These are phyloP conservation scores for Catharus minimus DNA, from an alignment of 2,113 vertebrate species.

Conservation along the genomic window DNA sequence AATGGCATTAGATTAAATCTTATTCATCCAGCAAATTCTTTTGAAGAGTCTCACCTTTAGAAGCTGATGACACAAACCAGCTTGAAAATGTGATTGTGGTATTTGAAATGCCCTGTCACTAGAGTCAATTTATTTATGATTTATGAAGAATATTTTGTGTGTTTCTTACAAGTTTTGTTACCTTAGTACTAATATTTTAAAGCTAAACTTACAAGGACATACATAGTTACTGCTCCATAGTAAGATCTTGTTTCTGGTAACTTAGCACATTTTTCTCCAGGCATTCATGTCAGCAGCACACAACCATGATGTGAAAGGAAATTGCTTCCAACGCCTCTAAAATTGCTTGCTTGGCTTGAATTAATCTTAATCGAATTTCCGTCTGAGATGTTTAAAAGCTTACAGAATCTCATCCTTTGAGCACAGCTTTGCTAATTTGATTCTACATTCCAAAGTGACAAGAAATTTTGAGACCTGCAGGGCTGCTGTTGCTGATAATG, in stretches of 20 bases:
- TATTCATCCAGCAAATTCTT: constrained; percentile 64
- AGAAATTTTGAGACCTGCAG: constrained; percentile 54
- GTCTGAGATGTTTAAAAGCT: constrained; percentile 74
- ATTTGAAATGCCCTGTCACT: constrained; percentile 55
- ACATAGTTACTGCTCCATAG: background rate
- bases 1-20: constrained; percentile 73
- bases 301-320: constrained; percentile 68
- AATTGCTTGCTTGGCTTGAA: constrained; percentile 75
- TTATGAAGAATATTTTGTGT: constrained; percentile 8
- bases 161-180: background rate
- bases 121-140: constrained; percentile 38
- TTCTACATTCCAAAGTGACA: constrained; percentile 46
- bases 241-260: constrained; percentile 17
- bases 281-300: constrained; percentile 54
- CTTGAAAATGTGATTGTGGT: constrained; percentile 68
- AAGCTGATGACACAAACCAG: constrained; percentile 53
- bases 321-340: constrained; percentile 71
- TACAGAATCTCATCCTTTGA: constrained; percentile 71
- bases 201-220: background rate
- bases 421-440: constrained; percentile 69
- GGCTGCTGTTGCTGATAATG: constrained; percentile 57
- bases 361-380: constrained; percentile 81
- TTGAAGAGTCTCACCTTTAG: constrained; percentile 61
- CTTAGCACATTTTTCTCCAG: constrained; percentile 31
- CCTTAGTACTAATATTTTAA: background rate